Conservation (phyloP, 2,888 invertebrate genomes). For the Cloeon dipterum region DNA sequence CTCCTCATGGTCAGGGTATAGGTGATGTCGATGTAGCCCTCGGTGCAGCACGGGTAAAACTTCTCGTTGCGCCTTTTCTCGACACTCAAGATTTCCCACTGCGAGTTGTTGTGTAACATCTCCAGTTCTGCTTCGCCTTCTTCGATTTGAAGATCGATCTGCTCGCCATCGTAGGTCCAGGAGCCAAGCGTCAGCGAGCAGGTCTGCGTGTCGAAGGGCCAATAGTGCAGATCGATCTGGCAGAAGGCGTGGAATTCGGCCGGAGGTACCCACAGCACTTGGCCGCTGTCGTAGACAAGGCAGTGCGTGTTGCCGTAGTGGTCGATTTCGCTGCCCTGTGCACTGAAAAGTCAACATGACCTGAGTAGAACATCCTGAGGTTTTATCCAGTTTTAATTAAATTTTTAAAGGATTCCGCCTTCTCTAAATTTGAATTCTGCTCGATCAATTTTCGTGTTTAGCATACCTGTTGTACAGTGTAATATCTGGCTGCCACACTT, state of each 20-base stretch:
- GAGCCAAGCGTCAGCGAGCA: conserved; percentile 48
- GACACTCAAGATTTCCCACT: conserved; percentile 23
- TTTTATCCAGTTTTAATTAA: not conserved
- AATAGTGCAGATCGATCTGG: conserved; percentile 36
- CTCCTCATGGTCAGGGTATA: conserved; percentile 26
- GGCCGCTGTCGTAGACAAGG: conserved; percentile 24
- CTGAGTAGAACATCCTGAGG: not conserved
- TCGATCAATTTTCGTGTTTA: not conserved
- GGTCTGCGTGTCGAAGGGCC: conserved; percentile 52
- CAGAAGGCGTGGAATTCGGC: conserved; percentile 40
- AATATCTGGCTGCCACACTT: conserved; percentile 60
- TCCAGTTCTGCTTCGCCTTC: conserved; percentile 10
- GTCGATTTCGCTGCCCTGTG: conserved; percentile 30
- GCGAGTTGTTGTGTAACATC: conserved; percentile 15
- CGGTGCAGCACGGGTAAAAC: conserved; percentile 27
- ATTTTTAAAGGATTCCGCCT: conserved; percentile 22
- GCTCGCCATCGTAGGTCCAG: conserved; percentile 38
- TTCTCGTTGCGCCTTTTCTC: conserved; percentile 17
- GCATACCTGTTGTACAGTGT: conserved; percentile 32
- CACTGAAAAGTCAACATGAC: conserved; percentile 18
- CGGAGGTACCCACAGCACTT: conserved; percentile 40
- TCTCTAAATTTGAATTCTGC: not conserved
- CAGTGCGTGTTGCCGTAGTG: conserved; percentile 32
- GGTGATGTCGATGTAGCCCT: conserved; percentile 27
- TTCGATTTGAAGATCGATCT: conserved; percentile 19